These are phyloP conservation scores for Taurulus bubalis DNA, from an alignment of 2,113 vertebrate genomes.

Conservation along the genomic window DNA sequence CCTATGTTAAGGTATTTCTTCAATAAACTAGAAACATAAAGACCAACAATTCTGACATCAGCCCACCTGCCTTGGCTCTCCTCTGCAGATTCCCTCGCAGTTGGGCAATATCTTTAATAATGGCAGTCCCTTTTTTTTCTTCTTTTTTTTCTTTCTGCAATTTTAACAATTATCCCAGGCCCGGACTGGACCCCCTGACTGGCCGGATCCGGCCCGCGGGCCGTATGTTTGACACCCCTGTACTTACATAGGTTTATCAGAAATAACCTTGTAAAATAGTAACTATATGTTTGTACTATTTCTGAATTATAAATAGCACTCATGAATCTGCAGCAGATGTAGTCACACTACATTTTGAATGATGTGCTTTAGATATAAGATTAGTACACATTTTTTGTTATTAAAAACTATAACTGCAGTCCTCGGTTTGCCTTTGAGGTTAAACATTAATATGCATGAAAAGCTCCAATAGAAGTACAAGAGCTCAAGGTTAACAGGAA, in stretches of 20 bases:
- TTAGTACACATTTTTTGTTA: background rate
- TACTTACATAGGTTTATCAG: background rate
- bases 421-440: background rate
- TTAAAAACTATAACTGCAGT: background rate
- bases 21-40: no score
- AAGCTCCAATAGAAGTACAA: constrained; percentile 12
- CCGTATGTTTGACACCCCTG: no score
- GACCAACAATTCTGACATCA: no score
- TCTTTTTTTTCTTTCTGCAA: no score
- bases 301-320: background rate
- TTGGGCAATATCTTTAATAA: no score
- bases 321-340: background rate
- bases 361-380: background rate
- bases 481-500: constrained; percentile 74
- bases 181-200: no score
- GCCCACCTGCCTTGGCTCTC: no score
- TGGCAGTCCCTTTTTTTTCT: no score
- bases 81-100: no score
- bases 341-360: background rate
- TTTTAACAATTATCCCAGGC: no score
- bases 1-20: no score
- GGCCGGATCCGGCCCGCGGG: no score
- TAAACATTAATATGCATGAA: constrained; percentile 19
- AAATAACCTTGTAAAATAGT: background rate
- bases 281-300: background rate